A percentile compares a stretch with the other conserved stretches of the same genome.
Evolutionary conservation across 1,140 invertebrate genomes (phyloP).

Genomic region (Drosophila eugracilis): DNA sequence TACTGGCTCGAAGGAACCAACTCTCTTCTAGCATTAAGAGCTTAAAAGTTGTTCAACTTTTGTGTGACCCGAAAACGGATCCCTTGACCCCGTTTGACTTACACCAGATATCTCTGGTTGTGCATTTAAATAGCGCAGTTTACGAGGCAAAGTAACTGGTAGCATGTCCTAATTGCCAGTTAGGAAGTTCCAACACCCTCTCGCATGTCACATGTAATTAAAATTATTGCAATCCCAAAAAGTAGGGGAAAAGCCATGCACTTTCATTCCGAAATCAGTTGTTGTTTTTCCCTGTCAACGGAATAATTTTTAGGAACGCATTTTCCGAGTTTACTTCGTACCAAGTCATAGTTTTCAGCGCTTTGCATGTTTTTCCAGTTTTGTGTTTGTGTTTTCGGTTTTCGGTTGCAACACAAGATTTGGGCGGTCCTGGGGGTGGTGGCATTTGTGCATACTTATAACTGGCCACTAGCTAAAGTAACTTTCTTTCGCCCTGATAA

Average conservation of each 20-base stretch:
- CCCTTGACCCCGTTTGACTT: conserved; percentile 39
- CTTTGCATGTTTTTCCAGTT: conserved; percentile 45
- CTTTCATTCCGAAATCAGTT: conserved; percentile 35
- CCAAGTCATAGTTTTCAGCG: conserved; percentile 23
- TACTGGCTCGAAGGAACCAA: not conserved
- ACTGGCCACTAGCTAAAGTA: conserved; percentile 29
- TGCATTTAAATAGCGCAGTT: conserved; percentile 50
- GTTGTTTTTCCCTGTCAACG: conserved; percentile 22
- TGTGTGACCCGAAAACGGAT: not conserved
- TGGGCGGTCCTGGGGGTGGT: conserved; percentile 7
- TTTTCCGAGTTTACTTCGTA: conserved; percentile 52
- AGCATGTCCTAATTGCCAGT: conserved; percentile 37
- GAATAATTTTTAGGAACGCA: conserved; percentile 35
- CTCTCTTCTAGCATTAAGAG: conserved; percentile 19
- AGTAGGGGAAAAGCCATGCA: not conserved
- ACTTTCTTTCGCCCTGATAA: conserved; percentile 20
- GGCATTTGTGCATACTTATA: conserved; percentile 37
- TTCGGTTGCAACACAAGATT: conserved; percentile 24
- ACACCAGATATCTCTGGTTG: conserved; percentile 7
- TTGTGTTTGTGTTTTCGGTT: conserved; percentile 48
- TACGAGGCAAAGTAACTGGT: conserved; percentile 32
- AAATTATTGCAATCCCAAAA: conserved; percentile 27
- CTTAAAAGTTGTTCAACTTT: conserved; percentile 11
- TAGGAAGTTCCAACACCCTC: not conserved
- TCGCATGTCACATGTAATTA: conserved; percentile 38